Percentiles rank a stretch among this genome's conserved stretches.
Evolutionary conservation across 2,113 vertebrate genomes (phyloP).

Genomic region (Ophthalmolycus amberensis): DNA sequence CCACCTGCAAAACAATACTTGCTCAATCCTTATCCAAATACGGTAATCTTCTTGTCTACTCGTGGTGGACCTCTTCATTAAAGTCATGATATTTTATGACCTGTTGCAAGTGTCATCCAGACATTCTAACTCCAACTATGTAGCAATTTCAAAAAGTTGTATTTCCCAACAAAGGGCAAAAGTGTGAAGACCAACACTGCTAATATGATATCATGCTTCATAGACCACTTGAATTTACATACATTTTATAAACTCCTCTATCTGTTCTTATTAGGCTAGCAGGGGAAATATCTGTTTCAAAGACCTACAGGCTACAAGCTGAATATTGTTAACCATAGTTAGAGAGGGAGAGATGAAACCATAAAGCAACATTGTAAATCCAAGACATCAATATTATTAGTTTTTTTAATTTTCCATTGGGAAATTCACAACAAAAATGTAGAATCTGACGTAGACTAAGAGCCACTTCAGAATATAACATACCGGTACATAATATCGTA

Average conservation of each 20-base stretch:
- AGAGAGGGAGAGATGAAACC: neutral
- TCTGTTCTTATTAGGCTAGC: neutral
- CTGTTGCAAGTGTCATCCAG: slow-evolving; percentile 8
- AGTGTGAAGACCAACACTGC: neutral
- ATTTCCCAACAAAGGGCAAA: neutral
- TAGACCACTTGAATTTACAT: neutral
- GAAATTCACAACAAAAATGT: neutral
- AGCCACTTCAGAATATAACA: neutral
- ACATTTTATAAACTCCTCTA: neutral
- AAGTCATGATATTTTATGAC: slow-evolving; percentile 9
- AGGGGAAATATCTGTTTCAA: neutral
- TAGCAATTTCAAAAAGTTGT: neutral
- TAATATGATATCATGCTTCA: neutral
- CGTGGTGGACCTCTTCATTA: slow-evolving; percentile 1
- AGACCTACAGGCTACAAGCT: neutral
- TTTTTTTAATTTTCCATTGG: neutral
- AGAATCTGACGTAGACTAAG: neutral
- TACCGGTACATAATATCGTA: neutral
- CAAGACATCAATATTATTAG: neutral
- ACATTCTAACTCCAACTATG: neutral
- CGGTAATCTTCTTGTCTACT: slow-evolving; percentile 64
- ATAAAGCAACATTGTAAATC: neutral
- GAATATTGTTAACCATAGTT: neutral
- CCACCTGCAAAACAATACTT: slow-evolving; percentile 52
- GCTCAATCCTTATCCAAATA: slow-evolving; percentile 54